Conservation (phyloP, 2,888 invertebrate genomes). For the Heterodera filipjevi region DNA sequence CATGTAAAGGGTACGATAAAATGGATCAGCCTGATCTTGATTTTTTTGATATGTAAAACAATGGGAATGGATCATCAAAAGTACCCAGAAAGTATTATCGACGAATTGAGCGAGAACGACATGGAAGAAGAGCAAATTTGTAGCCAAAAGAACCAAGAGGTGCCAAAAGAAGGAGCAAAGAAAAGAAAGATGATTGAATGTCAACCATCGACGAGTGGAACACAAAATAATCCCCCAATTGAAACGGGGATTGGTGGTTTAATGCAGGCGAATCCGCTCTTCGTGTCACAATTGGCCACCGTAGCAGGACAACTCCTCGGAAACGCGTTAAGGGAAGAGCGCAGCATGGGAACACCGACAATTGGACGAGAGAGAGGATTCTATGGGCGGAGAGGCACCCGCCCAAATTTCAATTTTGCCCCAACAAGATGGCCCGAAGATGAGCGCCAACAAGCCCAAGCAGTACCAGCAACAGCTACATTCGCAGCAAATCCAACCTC, state of each 20-base stretch:
- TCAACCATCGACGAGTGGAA: background rate
- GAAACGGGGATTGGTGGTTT: background rate
- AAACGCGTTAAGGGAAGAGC: background rate
- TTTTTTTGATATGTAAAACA: too few relatives aligned
- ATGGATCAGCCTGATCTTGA: too few relatives aligned
- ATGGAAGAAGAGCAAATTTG: too few relatives aligned
- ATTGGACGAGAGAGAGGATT: background rate
- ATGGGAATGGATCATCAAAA: too few relatives aligned
- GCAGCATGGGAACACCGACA: background rate
- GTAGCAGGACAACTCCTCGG: background rate
- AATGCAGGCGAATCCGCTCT: background rate
- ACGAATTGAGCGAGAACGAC: too few relatives aligned
- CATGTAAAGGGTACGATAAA: too few relatives aligned
- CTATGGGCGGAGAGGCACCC: background rate
- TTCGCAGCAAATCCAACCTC: too few relatives aligned
- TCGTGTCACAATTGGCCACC: background rate
- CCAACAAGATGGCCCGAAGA: too few relatives aligned
- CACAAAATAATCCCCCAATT: background rate
- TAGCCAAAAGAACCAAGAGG: background rate
- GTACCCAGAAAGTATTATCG: too few relatives aligned
- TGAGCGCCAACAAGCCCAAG: too few relatives aligned
- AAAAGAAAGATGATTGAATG: background rate
- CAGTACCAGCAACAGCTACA: too few relatives aligned
- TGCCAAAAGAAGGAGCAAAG: background rate
- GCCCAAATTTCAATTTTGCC: too few relatives aligned